A percentile compares a stretch with the other conserved stretches of the same genome.
Conservation (phyloP, 2,797 vertebrate genomes). For the Platalea minor region DNA sequence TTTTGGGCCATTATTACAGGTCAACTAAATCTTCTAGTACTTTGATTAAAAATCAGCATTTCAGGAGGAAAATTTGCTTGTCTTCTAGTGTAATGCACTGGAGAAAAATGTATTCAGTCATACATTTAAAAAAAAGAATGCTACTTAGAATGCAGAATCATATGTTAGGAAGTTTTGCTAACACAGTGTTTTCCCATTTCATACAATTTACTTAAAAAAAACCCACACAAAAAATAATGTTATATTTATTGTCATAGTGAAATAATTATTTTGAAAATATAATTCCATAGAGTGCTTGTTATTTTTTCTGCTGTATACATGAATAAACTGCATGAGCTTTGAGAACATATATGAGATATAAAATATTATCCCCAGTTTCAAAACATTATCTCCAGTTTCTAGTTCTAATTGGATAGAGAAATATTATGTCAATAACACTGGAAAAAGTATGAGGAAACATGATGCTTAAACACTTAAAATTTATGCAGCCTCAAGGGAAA, state of each 20-base stretch:
- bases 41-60: neutral
- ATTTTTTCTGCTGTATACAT: neutral
- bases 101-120: neutral
- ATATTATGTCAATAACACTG: neutral
- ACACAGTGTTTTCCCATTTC: neutral
- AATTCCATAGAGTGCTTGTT: neutral
- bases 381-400: neutral
- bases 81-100: neutral
- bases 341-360: neutral
- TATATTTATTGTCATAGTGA: neutral
- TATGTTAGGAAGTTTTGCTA: neutral
- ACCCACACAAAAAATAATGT: neutral
- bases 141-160: neutral
- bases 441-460: neutral
- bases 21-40: neutral
- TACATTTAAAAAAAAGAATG: neutral
- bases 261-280: neutral
- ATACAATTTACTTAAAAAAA: neutral
- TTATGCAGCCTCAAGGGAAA: neutral
- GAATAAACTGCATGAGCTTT: neutral
- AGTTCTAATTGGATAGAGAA: neutral
- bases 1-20: neutral
- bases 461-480: neutral
- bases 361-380: neutral
- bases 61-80: neutral